These are phyloP conservation scores for Heloderma charlesbogerti DNA, from an alignment of 2,113 vertebrate genomes.

Conservation along the genomic window DNA sequence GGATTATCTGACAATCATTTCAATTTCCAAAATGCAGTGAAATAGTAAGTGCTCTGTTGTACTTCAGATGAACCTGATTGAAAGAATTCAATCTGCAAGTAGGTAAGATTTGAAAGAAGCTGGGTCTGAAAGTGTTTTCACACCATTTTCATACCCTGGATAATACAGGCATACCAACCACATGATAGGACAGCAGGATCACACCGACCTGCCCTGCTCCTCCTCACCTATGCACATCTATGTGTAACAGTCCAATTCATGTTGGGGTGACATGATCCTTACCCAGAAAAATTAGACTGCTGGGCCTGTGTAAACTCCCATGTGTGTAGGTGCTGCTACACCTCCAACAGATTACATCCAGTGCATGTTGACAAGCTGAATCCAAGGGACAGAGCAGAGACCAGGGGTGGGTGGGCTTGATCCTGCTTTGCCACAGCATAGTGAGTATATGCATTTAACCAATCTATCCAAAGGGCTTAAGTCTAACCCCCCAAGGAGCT, in stretches of 20 bases:
- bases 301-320: background rate
- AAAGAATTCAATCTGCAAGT: background rate
- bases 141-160: background rate
- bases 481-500: background rate
- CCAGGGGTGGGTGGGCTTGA: background rate
- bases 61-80: background rate
- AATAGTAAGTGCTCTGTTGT: background rate
- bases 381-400: background rate
- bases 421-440: too few species aligned
- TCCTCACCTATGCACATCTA: background rate
- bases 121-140: background rate
- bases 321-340: background rate
- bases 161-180: background rate
- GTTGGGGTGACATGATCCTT: background rate
- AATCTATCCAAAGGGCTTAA: background rate
- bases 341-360: background rate
- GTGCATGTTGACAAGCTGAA: background rate
- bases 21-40: background rate
- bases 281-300: background rate
- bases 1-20: background rate
- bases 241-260: background rate
- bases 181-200: background rate
- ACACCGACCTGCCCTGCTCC: background rate
- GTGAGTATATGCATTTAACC: background rate
- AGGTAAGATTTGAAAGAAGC: background rate